These are phyloP conservation scores for Heliconius congener DNA, from an alignment of 1,140 invertebrate species.

Conservation along the genomic window DNA sequence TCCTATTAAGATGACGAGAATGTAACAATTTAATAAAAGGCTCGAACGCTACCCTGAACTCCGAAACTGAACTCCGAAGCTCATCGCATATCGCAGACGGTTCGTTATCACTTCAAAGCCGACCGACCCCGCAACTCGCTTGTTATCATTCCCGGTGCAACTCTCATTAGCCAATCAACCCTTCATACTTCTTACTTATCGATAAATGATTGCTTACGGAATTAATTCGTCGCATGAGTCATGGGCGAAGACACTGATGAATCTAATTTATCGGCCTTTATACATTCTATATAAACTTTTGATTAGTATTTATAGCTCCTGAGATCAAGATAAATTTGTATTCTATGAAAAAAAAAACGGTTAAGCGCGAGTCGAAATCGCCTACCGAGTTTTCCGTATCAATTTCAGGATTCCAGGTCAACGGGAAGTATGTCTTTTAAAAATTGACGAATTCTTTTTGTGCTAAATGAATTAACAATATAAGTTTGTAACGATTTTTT, in stretches of 20 bases:
- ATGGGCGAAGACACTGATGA: constrained; percentile 1
- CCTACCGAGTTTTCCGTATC: no score
- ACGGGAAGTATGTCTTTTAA: no score
- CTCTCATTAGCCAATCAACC: constrained; percentile 40
- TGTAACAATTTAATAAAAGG: no score
- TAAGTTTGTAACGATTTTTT: no score
- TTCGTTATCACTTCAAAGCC: constrained; percentile 46
- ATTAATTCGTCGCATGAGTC: constrained; percentile 26
- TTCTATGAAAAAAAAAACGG: constrained; percentile 7
- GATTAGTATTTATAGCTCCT: not conserved
- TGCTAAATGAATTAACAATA: no score
- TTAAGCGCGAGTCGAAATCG: not conserved
- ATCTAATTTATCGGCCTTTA: constrained; percentile 16
- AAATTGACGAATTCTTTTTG: no score
- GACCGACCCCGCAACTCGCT: constrained; percentile 29
- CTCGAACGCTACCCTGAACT: no score
- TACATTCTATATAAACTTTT: not conserved
- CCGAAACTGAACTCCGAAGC: constrained; percentile 16
- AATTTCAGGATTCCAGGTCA: no score
- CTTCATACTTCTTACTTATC: constrained; percentile 33
- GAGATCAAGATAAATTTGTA: not conserved
- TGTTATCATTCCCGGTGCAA: constrained; percentile 41
- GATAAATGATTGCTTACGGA: constrained; percentile 30
- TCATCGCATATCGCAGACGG: constrained; percentile 26
- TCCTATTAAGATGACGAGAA: no score